Conservation (phyloP, 2,888 invertebrate genomes). For the Lysandra bellargus region DNA sequence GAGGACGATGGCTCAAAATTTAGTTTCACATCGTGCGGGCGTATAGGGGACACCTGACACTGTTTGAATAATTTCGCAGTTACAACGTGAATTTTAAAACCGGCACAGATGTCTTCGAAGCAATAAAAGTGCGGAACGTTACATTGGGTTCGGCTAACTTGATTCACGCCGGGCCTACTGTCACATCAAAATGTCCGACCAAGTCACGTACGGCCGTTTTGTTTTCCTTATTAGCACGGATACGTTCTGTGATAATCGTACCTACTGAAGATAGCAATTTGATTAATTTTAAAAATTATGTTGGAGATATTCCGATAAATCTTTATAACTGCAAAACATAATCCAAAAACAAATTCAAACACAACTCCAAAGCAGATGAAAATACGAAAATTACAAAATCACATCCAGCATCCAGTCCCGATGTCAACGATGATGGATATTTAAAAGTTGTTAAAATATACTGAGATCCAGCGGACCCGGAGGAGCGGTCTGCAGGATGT, state of each 20-base stretch:
- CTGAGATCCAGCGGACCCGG: constrained; percentile 56
- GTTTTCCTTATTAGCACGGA: constrained; percentile 10
- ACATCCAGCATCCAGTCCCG: constrained; percentile 10
- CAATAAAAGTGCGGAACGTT: constrained; percentile 55
- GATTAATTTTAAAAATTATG: neutral
- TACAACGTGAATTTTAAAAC: constrained; percentile 64
- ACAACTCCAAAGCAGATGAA: neutral
- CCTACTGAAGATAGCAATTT: neutral
- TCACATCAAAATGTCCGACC: constrained; percentile 16
- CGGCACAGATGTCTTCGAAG: constrained; percentile 59
- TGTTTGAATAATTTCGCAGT: constrained; percentile 72
- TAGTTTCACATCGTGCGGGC: constrained; percentile 56
- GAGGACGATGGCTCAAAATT: constrained; percentile 51
- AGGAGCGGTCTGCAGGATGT: constrained; percentile 57
- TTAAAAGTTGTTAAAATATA: constrained; percentile 37
- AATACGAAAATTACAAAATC: neutral
- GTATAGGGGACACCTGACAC: constrained; percentile 68
- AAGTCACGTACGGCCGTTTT: constrained; percentile 20
- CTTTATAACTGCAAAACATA: neutral
- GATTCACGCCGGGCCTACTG: constrained; percentile 24
- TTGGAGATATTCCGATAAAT: no score
- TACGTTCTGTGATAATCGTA: neutral
- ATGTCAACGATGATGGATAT: constrained; percentile 29
- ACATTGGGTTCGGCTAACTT: constrained; percentile 42
- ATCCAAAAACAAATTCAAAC: neutral